These are phyloP conservation scores for Anguilla obscura DNA, from an alignment of 2,797 vertebrate genomes.

Conservation along the genomic window DNA sequence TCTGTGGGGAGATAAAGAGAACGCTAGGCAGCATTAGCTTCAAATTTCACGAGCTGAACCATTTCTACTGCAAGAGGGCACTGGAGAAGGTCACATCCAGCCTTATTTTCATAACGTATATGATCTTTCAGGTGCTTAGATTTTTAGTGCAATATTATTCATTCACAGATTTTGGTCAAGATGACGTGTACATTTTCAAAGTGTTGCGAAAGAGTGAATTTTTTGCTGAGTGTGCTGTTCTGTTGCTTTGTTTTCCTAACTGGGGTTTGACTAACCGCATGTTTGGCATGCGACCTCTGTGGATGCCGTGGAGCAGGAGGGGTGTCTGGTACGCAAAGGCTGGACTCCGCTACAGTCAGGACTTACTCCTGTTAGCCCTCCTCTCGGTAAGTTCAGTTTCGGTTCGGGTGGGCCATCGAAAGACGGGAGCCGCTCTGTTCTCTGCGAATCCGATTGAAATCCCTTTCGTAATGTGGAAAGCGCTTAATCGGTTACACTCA, in stretches of 20 bases:
- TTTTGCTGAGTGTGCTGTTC: slow-evolving; percentile 18
- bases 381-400: slow-evolving; percentile 71
- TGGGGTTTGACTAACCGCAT: slow-evolving; percentile 81
- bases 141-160: background rate
- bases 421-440: background rate
- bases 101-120: background rate
- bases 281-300: slow-evolving; percentile 82
- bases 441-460: background rate
- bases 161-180: background rate
- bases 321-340: slow-evolving; percentile 89
- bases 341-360: slow-evolving; percentile 95
- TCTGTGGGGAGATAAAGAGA: background rate
- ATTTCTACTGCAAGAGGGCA: background rate
- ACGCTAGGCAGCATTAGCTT: background rate
- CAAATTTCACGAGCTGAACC: background rate
- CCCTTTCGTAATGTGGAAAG: background rate
- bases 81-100: background rate
- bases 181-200: background rate
- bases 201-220: background rate
- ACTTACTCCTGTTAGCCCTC: slow-evolving; percentile 96
- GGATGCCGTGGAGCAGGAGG: slow-evolving; percentile 78
- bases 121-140: background rate
- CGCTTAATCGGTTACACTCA: background rate
- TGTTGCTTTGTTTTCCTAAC: slow-evolving; percentile 37
- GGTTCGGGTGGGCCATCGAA: background rate